Percentiles rank a stretch among this genome's conserved stretches.
phyloP scores from a whole-genome alignment of 2,888 invertebrate genomes.

The Iselma pallidipennis region DNA sequence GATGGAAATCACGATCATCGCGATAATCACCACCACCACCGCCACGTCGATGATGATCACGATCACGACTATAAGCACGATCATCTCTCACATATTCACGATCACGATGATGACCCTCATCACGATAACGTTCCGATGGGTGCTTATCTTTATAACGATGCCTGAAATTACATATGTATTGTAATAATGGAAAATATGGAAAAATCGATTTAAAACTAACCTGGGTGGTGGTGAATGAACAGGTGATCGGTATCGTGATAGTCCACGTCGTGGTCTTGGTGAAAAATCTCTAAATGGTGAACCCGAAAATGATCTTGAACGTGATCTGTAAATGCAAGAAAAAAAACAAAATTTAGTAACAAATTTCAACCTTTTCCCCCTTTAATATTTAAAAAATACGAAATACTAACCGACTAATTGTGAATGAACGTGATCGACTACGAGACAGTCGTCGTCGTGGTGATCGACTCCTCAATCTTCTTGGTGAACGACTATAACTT shows the following conservation, averaged over 20 bases:
- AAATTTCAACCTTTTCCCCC: not conserved
- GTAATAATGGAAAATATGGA: not conserved
- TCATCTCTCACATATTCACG: constrained; percentile 42
- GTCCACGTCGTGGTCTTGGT: constrained; percentile 50
- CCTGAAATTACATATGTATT: constrained; percentile 37
- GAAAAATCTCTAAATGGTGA: constrained; percentile 53
- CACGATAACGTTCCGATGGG: constrained; percentile 32
- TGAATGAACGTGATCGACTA: constrained; percentile 57
- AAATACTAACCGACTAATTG: constrained; percentile 59
- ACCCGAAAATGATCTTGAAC: constrained; percentile 65
- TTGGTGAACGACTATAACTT: constrained; percentile 55
- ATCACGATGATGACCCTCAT: constrained; percentile 41
- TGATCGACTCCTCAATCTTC: constrained; percentile 52
- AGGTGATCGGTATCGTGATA: constrained; percentile 60
- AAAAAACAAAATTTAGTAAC: not conserved
- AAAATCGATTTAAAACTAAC: constrained; percentile 38
- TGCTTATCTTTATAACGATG: constrained; percentile 34
- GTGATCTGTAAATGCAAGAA: constrained; percentile 59
- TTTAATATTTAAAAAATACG: not conserved
- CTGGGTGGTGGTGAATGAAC: constrained; percentile 56
- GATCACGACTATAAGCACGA: constrained; percentile 45
- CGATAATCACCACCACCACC: constrained; percentile 18
- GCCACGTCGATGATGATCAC: constrained; percentile 23
- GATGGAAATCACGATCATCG: constrained; percentile 16
- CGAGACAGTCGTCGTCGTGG: constrained; percentile 47